phyloP scores from a whole-genome alignment of 2,888 invertebrate species.

The Augochlorella aurata region DNA sequence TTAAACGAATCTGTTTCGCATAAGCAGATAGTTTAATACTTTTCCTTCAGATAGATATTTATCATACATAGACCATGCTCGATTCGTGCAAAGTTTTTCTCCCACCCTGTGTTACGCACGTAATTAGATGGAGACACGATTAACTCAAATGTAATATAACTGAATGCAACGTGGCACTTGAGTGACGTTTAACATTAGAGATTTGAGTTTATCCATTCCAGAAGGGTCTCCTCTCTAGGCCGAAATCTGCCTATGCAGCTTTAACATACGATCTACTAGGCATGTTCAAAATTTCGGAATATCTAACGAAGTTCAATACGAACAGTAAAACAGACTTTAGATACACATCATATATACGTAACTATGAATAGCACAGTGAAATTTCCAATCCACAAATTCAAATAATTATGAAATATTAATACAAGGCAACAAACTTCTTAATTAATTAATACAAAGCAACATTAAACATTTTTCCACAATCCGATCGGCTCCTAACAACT shows the following conservation, averaged over 20 bases:
- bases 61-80: too few relatives aligned
- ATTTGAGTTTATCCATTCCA: slow-evolving; percentile 18
- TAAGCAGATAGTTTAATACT: too few relatives aligned
- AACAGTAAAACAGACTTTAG: background rate
- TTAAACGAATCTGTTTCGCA: too few relatives aligned
- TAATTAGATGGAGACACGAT: slow-evolving; percentile 36
- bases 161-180: slow-evolving; percentile 38
- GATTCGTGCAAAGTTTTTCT: background rate
- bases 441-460: too few relatives aligned
- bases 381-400: too few relatives aligned
- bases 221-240: slow-evolving; percentile 30
- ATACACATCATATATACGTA: background rate
- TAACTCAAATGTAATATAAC: slow-evolving; percentile 44
- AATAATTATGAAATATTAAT: too few relatives aligned
- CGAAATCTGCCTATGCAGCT: slow-evolving; percentile 31
- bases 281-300: background rate
- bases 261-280: slow-evolving; percentile 18
- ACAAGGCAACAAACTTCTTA: too few relatives aligned
- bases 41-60: too few relatives aligned
- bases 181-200: slow-evolving; percentile 36
- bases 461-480: too few relatives aligned
- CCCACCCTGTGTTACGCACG: slow-evolving; percentile 1
- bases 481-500: too few relatives aligned
- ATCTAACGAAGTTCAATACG: background rate
- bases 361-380: too few relatives aligned